Conservation (phyloP, 2,797 vertebrate genomes). For the Aplochiton taeniatus region DNA sequence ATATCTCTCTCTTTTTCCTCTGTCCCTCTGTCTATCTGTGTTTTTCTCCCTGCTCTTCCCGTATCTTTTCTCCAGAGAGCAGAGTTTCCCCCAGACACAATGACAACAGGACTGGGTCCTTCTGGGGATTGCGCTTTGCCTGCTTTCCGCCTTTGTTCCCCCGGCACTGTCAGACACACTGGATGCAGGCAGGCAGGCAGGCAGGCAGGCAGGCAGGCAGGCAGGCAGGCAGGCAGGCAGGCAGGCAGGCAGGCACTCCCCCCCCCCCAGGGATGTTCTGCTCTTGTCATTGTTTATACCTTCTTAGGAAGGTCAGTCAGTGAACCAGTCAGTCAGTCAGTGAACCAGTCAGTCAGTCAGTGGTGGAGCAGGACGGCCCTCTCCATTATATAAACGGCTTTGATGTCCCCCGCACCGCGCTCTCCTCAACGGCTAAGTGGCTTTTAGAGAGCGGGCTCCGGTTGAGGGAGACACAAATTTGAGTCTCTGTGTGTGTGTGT, state of each 20-base stretch:
- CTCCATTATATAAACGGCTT: constrained; percentile 79
- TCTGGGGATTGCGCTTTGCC: constrained; percentile 62
- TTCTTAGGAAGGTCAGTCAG: constrained; percentile 9
- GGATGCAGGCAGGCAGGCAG: not conserved
- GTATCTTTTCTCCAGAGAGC: constrained; percentile 61
- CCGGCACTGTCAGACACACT: not conserved
- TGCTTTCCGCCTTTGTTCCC: constrained; percentile 11
- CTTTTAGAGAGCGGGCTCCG: constrained; percentile 62
- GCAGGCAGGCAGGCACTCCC: too few species aligned
- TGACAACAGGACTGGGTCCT: constrained; percentile 67
- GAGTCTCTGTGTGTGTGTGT: not conserved
- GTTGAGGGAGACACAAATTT: not conserved
- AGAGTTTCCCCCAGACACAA: constrained; percentile 63
- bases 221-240: too few species aligned
- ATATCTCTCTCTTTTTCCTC: too few species aligned
- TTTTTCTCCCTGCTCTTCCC: constrained; percentile 5
- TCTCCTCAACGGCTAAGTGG: constrained; percentile 71
- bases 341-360: constrained; percentile 41
- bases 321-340: not conserved
- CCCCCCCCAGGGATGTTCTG: constrained; percentile 50
- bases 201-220: too few species aligned
- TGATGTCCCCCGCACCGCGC: constrained; percentile 65
- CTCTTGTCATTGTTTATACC: constrained; percentile 60
- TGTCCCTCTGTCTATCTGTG: constrained; percentile 22
- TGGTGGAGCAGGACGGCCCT: constrained; percentile 67